Conservation (phyloP, 2,888 invertebrate species). For the Tinea trinotella region DNA sequence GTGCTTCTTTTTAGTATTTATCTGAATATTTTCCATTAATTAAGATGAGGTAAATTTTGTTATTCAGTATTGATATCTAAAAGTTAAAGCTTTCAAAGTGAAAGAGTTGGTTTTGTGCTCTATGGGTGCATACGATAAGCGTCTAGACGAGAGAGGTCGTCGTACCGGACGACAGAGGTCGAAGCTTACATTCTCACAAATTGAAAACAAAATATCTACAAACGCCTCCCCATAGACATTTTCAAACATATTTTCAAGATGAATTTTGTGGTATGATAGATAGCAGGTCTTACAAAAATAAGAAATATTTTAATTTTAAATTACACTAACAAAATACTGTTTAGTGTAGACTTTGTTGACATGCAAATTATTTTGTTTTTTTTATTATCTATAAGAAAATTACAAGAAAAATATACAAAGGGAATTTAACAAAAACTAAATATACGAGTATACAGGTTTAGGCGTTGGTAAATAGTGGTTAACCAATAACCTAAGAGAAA, state of each 20-base stretch:
- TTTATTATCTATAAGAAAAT: no score
- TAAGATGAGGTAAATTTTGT: background rate
- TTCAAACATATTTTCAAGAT: conserved; percentile 5
- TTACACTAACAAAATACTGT: background rate
- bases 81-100: background rate
- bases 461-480: no score
- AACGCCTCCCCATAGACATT: conserved; percentile 12
- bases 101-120: conserved; percentile 14
- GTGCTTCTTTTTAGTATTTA: no score
- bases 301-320: background rate
- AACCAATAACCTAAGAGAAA: no score
- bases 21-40: no score
- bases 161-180: conserved; percentile 28
- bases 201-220: conserved; percentile 46
- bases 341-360: no score
- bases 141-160: conserved; percentile 60
- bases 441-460: no score
- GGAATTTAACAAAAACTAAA: no score
- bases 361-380: no score
- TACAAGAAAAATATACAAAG: no score
- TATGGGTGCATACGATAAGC: conserved; percentile 24
- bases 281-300: background rate
- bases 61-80: no score
- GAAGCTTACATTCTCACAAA: conserved; percentile 28
- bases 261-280: background rate